Evolutionary conservation across 1,140 invertebrate species (phyloP).

Genomic region (Agrilus planipennis): DNA sequence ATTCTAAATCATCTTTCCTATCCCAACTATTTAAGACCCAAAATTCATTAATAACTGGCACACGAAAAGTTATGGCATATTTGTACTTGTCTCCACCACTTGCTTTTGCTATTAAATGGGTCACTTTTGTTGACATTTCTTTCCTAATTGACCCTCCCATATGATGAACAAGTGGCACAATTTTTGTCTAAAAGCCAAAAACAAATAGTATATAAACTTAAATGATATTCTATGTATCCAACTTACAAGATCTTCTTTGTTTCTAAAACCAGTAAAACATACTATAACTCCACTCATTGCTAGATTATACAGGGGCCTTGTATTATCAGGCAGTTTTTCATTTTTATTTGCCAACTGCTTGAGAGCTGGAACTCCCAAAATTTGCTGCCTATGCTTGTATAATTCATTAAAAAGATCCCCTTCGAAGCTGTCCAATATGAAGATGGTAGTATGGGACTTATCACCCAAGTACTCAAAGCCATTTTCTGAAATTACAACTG

Average conservation of each 20-base stretch:
- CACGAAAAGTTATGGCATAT: constrained; percentile 76
- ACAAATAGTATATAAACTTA: constrained; percentile 8
- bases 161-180: constrained; percentile 78
- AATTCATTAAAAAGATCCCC: constrained; percentile 51
- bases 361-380: constrained; percentile 64
- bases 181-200: constrained; percentile 50
- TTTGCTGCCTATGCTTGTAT: constrained; percentile 50
- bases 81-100: constrained; percentile 79
- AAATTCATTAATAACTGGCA: constrained; percentile 74
- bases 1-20: constrained; percentile 49
- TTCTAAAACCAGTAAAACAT: constrained; percentile 82
- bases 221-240: constrained; percentile 4
- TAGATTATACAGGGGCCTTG: constrained; percentile 72
- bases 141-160: constrained; percentile 91
- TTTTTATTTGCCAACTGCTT: constrained; percentile 59
- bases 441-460: constrained; percentile 50
- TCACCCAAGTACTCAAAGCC: constrained; percentile 46
- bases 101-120: constrained; percentile 82
- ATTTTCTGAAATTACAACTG: constrained; percentile 48
- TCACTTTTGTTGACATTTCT: constrained; percentile 76
- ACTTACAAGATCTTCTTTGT: constrained; percentile 74
- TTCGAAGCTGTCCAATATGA: constrained; percentile 58
- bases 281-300: constrained; percentile 75
- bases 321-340: constrained; percentile 53
- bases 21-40: constrained; percentile 86